Conservation (phyloP, 2,888 invertebrate genomes). For the Hetaerina titia region DNA sequence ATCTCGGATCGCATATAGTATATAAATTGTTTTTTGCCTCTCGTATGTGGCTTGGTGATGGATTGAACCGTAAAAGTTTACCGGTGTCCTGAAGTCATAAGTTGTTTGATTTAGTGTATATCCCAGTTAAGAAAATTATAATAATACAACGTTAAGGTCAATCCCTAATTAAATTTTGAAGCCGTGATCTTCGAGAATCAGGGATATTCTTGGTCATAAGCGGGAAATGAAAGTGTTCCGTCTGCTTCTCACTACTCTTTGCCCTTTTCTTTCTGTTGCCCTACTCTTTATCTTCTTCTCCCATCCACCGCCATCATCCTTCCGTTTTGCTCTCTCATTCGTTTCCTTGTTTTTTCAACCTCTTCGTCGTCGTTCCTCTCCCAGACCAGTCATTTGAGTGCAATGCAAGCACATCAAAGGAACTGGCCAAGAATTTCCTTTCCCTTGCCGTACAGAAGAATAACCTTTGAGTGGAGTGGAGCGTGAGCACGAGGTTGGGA, state of each 20-base stretch:
- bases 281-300: neutral
- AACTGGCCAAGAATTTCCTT: slow-evolving; percentile 44
- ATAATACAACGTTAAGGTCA: too few relatives aligned
- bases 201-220: neutral
- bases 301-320: neutral
- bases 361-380: neutral
- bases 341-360: neutral
- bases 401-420: slow-evolving; percentile 53
- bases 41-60: too few relatives aligned
- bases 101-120: too few relatives aligned
- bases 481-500: neutral
- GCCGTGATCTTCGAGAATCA: too few relatives aligned
- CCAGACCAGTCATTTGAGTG: neutral
- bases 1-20: too few relatives aligned
- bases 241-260: neutral
- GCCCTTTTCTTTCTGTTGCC: neutral
- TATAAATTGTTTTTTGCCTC: too few relatives aligned
- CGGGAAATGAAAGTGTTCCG: neutral
- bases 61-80: too few relatives aligned
- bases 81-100: too few relatives aligned
- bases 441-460: slow-evolving; percentile 46
- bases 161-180: too few relatives aligned
- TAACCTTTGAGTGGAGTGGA: slow-evolving; percentile 40
- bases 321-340: neutral
- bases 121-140: too few relatives aligned